Evolutionary conservation across 1,140 invertebrate species (phyloP).

Genomic region (Camponotus floridanus): DNA sequence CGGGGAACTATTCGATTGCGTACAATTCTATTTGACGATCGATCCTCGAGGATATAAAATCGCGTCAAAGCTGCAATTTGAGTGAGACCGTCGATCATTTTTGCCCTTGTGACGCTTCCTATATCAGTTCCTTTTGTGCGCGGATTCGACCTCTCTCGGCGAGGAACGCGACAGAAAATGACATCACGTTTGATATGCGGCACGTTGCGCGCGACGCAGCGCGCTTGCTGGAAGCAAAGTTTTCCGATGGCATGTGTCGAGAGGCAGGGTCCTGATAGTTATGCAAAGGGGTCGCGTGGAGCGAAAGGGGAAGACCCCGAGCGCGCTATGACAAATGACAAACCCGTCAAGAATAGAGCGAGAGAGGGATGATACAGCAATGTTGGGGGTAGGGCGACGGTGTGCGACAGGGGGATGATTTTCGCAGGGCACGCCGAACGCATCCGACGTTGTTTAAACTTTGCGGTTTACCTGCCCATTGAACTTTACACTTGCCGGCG

Average conservation of each 20-base stretch:
- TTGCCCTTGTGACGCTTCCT: conserved; percentile 35
- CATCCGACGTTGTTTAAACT: conserved; percentile 66
- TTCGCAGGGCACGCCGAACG: conserved; percentile 42
- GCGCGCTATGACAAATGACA: conserved; percentile 70
- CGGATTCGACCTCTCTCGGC: conserved; percentile 16
- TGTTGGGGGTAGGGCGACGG: not conserved
- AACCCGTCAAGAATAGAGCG: conserved; percentile 46
- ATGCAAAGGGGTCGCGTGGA: conserved; percentile 63
- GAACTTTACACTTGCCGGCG: conserved; percentile 45
- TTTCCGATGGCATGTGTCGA: conserved; percentile 68
- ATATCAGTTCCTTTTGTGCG: conserved; percentile 38
- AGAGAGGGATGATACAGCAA: not conserved
- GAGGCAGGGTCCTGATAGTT: conserved; percentile 60
- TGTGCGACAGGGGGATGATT: not conserved
- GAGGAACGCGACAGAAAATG: conserved; percentile 51
- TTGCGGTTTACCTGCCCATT: conserved; percentile 38
- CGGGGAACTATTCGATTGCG: not conserved
- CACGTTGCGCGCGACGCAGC: conserved; percentile 52
- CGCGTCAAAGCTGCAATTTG: conserved; percentile 24
- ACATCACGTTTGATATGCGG: conserved; percentile 70
- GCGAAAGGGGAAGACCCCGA: conserved; percentile 49
- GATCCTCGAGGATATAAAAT: conserved; percentile 18
- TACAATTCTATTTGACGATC: not conserved
- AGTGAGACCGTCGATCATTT: conserved; percentile 38
- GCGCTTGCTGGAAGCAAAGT: conserved; percentile 63